phyloP scores from a whole-genome alignment of 2,888 invertebrate species.

The Copidosoma aretas region DNA sequence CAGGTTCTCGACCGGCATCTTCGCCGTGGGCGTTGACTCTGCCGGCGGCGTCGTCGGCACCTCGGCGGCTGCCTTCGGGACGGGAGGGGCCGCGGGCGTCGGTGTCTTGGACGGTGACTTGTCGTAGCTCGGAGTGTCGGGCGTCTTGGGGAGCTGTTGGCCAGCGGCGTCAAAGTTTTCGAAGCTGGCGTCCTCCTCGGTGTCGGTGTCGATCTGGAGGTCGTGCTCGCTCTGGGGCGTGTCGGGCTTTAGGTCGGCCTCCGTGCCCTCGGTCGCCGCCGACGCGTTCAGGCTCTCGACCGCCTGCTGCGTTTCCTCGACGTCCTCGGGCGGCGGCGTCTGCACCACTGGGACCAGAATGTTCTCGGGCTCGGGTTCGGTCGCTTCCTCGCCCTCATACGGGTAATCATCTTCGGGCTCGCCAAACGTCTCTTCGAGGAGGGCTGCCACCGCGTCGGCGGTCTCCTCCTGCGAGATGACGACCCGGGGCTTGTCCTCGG shows the following conservation, averaged over 20 bases:
- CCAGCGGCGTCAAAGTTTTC: slow-evolving; percentile 65
- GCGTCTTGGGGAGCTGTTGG: slow-evolving; percentile 67
- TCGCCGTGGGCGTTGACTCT: slow-evolving; percentile 29
- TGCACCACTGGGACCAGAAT: slow-evolving; percentile 62
- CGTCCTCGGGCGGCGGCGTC: slow-evolving; percentile 70
- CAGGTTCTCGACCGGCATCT: slow-evolving; percentile 25
- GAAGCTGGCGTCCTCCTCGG: slow-evolving; percentile 71
- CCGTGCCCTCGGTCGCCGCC: slow-evolving; percentile 61
- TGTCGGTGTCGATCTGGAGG: slow-evolving; percentile 84
- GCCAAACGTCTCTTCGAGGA: slow-evolving; percentile 85
- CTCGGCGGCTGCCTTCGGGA: not conserved
- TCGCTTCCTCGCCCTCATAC: slow-evolving; percentile 59
- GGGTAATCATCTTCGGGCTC: slow-evolving; percentile 64
- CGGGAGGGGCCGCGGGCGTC: slow-evolving; percentile 16
- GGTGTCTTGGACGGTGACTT: slow-evolving; percentile 60
- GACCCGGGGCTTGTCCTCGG: slow-evolving; percentile 80
- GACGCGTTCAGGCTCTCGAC: slow-evolving; percentile 78
- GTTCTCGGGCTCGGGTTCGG: slow-evolving; percentile 48
- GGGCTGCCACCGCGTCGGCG: slow-evolving; percentile 88
- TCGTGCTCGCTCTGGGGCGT: slow-evolving; percentile 86
- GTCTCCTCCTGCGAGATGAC: slow-evolving; percentile 92
- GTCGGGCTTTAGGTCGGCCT: slow-evolving; percentile 73
- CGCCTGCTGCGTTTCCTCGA: slow-evolving; percentile 84
- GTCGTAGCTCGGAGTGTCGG: slow-evolving; percentile 64
- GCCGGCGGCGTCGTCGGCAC: not conserved